Evolutionary conservation across 2,797 vertebrate genomes (phyloP).

Genomic region (Phataginus tricuspis): DNA sequence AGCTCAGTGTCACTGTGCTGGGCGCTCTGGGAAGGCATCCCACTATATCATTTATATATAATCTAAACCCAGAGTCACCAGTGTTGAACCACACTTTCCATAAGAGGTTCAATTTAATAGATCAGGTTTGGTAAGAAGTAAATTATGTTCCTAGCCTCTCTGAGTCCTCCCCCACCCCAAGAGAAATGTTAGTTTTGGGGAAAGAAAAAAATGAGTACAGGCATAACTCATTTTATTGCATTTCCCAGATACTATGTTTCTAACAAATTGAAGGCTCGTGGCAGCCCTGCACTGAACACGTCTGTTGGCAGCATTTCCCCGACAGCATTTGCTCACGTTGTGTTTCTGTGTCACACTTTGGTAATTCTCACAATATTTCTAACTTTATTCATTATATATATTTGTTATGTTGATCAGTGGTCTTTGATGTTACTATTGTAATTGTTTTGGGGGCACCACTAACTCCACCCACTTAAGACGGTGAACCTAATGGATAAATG

Average conservation of each 20-base stretch:
- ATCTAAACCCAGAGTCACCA: neutral
- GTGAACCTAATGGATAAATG: too few species aligned
- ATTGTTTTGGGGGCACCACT: too few species aligned
- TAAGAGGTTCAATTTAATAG: neutral
- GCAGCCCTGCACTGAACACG: neutral
- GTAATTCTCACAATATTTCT: neutral
- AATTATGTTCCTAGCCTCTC: neutral
- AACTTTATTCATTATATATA: neutral
- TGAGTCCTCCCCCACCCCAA: neutral
- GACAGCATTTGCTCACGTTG: neutral
- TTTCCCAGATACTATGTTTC: neutral
- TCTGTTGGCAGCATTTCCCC: accelerated
- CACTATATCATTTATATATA: neutral
- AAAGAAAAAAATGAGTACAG: neutral
- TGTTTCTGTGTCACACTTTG: neutral
- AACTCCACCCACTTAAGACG: too few species aligned
- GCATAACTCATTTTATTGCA: neutral
- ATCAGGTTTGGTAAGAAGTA: neutral
- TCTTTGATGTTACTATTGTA: too few species aligned
- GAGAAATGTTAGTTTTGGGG: neutral
- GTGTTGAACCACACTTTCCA: neutral
- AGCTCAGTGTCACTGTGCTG: accelerated
- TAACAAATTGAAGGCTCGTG: neutral
- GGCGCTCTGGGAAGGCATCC: neutral
- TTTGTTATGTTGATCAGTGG: neutral